phyloP scores from a whole-genome alignment of 2,113 vertebrate genomes.

The Capreolus pygargus region DNA sequence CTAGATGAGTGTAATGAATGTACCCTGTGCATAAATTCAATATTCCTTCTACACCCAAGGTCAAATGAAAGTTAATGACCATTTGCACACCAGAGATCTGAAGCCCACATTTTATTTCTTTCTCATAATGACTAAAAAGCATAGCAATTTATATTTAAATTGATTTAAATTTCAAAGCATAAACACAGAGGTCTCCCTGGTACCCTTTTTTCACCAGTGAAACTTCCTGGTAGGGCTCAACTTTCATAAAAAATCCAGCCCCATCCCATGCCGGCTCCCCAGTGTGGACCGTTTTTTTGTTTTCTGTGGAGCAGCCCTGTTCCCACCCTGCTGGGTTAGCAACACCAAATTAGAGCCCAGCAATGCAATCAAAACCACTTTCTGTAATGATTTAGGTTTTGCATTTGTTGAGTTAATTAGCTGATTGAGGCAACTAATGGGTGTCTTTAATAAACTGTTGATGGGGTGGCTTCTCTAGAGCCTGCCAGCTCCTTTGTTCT shows the following conservation, averaged over 20 bases:
- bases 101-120: constrained; percentile 66
- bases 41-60: constrained; percentile 77
- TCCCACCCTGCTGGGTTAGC: constrained; percentile 55
- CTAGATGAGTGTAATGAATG: constrained; percentile 72
- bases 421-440: constrained; percentile 79
- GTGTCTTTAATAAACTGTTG: constrained; percentile 73
- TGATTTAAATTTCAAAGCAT: constrained; percentile 76
- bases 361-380: constrained; percentile 31
- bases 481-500: constrained; percentile 74
- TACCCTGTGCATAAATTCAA: constrained; percentile 72
- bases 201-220: background rate
- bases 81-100: constrained; percentile 74
- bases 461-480: constrained; percentile 69
- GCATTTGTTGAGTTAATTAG: constrained; percentile 82
- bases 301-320: background rate
- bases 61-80: constrained; percentile 83
- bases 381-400: constrained; percentile 77
- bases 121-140: constrained; percentile 69
- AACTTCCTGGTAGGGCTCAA: constrained; percentile 33
- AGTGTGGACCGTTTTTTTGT: background rate
- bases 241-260: constrained; percentile 39
- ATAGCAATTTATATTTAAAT: constrained; percentile 78
- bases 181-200: constrained; percentile 67
- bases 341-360: constrained; percentile 66
- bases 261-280: background rate